Evolutionary conservation across 2,888 invertebrate genomes (phyloP), one percentile per base, ranked within the genome.

Genomic region (Lasioglossum malachurum): DNA sequence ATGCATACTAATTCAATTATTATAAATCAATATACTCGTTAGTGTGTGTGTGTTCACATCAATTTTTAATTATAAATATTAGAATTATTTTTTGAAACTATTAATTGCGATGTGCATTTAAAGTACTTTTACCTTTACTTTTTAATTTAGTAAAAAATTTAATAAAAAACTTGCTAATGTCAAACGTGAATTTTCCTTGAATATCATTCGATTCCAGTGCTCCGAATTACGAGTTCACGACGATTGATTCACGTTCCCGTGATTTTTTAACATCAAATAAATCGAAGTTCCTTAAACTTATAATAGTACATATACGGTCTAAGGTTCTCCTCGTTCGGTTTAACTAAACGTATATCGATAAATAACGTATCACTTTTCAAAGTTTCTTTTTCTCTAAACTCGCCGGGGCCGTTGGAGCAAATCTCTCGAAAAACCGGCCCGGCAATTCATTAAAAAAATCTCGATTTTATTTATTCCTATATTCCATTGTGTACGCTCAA

Each of bases 211-310:
- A 89, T 88, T 88, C 88, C 86, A 88, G 80, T 82, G 84, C 69
- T 83, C 71, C 27, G 8, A n/a, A 85, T 57, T n/a, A 81, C 79
- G 89, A 81, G 75, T 84, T 23, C 53, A 80, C 76, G 88, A 87
- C 87, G 86, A 89, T 83, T 86, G 86, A 89, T 78, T 80, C 87
- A 84, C 87, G 88, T 86, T 84, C 81, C 87, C 88, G 83, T 88
- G 87, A 88, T 86, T 88, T 82, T 87, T 91, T 86, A 90, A 93
- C 91, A 89, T 90, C 88, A 92, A 93, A 93, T 89, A 88, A 93
- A 92, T 89, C 83, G 75, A 93, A 93, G 87, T 72, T 60, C 79
- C 87, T 89, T 87, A 89, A 64, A 89, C 86, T 89, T 90, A 84
- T 84, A 78, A 75, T 78, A 87, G 85, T 88, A 86, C 84, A 87